Evolutionary conservation across 1,140 invertebrate species (phyloP).

Genomic region (Cydia fagiglandana): DNA sequence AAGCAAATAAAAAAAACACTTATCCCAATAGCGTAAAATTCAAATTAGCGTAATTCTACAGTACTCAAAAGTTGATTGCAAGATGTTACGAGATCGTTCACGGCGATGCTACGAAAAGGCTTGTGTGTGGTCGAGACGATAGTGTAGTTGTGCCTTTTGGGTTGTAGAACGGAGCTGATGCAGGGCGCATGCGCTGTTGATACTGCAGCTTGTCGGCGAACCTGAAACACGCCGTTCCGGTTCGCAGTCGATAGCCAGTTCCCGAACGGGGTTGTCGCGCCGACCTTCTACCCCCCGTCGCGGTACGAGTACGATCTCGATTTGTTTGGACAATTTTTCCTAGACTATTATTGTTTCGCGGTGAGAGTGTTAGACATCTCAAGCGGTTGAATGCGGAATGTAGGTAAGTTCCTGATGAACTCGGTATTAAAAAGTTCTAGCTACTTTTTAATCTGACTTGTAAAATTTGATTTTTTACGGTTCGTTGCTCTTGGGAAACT

Average conservation of each 20-base stretch:
- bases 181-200: constrained; percentile 56
- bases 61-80: constrained; percentile 14
- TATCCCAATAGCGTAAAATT: neutral
- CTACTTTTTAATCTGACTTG: neutral
- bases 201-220: constrained; percentile 56
- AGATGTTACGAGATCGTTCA: constrained; percentile 21
- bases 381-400: neutral
- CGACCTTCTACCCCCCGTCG: constrained; percentile 20
- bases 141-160: neutral
- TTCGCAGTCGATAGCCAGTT: constrained; percentile 66
- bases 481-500: neutral
- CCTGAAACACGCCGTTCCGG: constrained; percentile 37
- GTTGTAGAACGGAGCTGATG: constrained; percentile 52
- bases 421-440: too few relatives aligned
- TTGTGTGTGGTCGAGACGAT: neutral
- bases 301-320: neutral
- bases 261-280: constrained; percentile 43
- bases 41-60: constrained; percentile 27
- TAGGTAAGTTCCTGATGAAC: neutral
- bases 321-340: constrained; percentile 1
- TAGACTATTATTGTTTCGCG: neutral
- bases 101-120: neutral
- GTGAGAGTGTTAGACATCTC: neutral
- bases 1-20: constrained; percentile 22
- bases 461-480: neutral